Evolutionary conservation across 2,797 vertebrate species (phyloP).

Genomic region (Fundulus diaphanus): DNA sequence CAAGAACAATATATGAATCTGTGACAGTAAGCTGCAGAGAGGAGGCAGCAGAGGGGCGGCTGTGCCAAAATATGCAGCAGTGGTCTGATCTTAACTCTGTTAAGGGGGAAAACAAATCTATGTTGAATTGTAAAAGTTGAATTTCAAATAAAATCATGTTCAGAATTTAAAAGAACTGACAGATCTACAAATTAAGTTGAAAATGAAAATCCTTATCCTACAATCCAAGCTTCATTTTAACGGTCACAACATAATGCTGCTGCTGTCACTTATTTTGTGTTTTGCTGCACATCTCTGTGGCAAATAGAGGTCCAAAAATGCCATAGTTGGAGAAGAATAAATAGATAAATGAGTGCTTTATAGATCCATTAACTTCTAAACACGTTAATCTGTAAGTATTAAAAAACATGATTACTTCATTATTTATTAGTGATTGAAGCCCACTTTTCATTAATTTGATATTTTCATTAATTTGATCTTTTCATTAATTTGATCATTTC

Average conservation of each 20-base stretch:
- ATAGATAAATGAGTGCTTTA: background rate
- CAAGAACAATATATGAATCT: slow-evolving; percentile 5
- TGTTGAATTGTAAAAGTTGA: no score
- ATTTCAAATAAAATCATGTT: background rate
- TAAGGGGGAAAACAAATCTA: slow-evolving; percentile 11
- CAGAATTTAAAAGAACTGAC: background rate
- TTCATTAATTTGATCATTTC: no score
- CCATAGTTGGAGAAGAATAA: background rate
- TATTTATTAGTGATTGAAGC: background rate
- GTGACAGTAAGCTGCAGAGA: slow-evolving; percentile 20
- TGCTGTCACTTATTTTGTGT: no score
- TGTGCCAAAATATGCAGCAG: slow-evolving; percentile 35
- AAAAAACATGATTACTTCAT: background rate
- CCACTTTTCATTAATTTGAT: background rate
- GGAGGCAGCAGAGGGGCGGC: slow-evolving; percentile 11
- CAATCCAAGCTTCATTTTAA: background rate
- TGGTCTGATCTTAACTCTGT: slow-evolving; percentile 6
- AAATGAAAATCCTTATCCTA: background rate
- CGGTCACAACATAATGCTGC: background rate
- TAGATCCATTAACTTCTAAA: no score
- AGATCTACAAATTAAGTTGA: no score
- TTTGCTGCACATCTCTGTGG: background rate
- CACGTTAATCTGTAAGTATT: no score
- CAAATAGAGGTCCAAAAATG: background rate
- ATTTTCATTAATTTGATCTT: background rate